A percentile compares a stretch with the other conserved stretches of the same genome.
phyloP scores from a whole-genome alignment of 2,113 vertebrate species.

The Meriones unguiculatus region DNA sequence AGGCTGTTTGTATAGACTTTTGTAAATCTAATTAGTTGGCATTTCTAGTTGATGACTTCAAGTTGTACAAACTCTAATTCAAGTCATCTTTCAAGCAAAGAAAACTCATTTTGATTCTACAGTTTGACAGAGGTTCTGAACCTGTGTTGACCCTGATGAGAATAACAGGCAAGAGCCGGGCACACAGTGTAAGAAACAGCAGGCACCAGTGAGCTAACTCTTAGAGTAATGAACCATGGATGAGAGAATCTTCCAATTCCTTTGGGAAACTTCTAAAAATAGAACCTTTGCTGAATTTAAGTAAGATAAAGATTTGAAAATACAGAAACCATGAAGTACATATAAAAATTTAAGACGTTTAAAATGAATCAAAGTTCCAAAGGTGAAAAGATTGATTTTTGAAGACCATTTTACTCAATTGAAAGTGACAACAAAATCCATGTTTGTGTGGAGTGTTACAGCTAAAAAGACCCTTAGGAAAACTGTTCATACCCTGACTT shows the following conservation, averaged over 20 bases:
- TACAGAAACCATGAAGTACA: not conserved
- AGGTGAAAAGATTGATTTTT: conserved; percentile 50
- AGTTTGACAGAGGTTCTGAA: conserved; percentile 73
- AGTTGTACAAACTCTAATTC: conserved; percentile 5
- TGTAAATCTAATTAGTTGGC: not conserved
- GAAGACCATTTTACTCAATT: conserved; percentile 53
- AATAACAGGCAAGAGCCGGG: conserved; percentile 60
- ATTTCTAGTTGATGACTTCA: not conserved
- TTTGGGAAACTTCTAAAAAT: conserved; percentile 73
- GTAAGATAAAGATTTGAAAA: conserved; percentile 38
- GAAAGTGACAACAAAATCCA: conserved; percentile 63
- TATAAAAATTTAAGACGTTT: conserved; percentile 36
- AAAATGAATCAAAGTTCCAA: conserved; percentile 55
- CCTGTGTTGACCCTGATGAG: conserved; percentile 67
- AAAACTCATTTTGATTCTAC: conserved; percentile 68
- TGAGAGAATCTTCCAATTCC: conserved; percentile 25
- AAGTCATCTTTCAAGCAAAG: conserved; percentile 59
- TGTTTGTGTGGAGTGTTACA: not conserved
- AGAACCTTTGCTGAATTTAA: conserved; percentile 32
- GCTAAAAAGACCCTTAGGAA: not conserved
- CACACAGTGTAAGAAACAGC: conserved; percentile 15
- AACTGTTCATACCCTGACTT: not conserved
- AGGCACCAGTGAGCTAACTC: conserved; percentile 62
- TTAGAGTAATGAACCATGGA: conserved; percentile 73
- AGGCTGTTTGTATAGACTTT: not conserved